Base-by-base conservation (phyloP, 2,888 invertebrate genomes). In the Atethmia centrago region DNA sequence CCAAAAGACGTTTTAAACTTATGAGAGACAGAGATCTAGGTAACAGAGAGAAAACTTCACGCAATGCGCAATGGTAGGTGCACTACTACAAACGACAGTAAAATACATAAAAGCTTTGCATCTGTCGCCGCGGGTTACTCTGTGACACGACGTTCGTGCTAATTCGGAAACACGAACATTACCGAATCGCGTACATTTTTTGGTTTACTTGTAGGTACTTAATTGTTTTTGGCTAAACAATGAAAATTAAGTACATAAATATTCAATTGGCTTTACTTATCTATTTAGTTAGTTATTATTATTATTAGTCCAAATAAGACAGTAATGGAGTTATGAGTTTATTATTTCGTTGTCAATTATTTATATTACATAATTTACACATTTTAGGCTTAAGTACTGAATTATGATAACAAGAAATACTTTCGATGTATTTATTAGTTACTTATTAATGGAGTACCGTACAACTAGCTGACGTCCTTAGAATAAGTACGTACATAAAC, bases 281-380 rank as follows among this genome's bases (percentile, higher is more conserved):
- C 42, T 73, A 49, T 69, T 85, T 83, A 77, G 71, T 74, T 79
- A 74, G 65, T 66, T 42, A 49, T 80, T 74, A 84, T 80, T 74
- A 84, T 59, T n/a, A 51, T 83, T 76, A 85, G 68, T 82, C 36
- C 63, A 77, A 68, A 74, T 72, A 72, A 58, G 56, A 63, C 49
- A 36, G 65, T 77, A 71, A 74, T 66, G 62, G 65, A 70, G 61
- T 69, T 72, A 77, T 73, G 62, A 76, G 71, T 87, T 83, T 76
- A 72, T 78, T 81, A 78, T 84, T 86, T 81, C 64, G 83, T 86
- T 87, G 83, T 87, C 80, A 84, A 86, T 86, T 86, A 86, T 87
- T 87, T 86, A 87, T 85, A 82, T 79, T 77, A 84, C 71, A 77
- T 83, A 68, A 77, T 74, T 82, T 82, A 80, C 82, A 79, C 62